Conservation (phyloP, 2,888 invertebrate species). For the Lasioglossum villosulum region DNA sequence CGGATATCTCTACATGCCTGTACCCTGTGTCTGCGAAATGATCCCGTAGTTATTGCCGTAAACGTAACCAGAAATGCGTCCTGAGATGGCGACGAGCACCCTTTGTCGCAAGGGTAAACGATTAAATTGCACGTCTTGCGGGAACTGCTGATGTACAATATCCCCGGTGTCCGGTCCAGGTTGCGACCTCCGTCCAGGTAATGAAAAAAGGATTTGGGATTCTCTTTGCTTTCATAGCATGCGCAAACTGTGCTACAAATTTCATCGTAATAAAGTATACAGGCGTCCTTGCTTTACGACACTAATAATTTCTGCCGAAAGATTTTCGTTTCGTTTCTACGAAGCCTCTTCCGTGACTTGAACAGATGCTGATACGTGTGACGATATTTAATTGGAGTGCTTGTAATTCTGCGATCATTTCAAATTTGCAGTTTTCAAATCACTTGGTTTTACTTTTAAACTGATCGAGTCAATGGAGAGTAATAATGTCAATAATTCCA, state of each 20-base stretch:
- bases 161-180: slow-evolving; percentile 70
- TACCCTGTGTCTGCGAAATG: slow-evolving; percentile 56
- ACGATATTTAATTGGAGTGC: not conserved
- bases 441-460: not conserved
- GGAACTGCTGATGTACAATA: slow-evolving; percentile 68
- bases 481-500: no score
- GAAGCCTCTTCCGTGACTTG: not conserved
- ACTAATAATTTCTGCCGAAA: not conserved
- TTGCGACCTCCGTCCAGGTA: slow-evolving; percentile 57
- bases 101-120: slow-evolving; percentile 71
- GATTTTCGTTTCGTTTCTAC: not conserved
- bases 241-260: not conserved
- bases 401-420: not conserved
- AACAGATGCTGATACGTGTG: not conserved
- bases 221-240: slow-evolving; percentile 29
- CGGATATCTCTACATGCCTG: slow-evolving; percentile 37
- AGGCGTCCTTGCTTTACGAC: not conserved
- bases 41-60: slow-evolving; percentile 61
- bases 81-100: slow-evolving; percentile 53
- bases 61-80: slow-evolving; percentile 69
- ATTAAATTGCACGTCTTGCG: slow-evolving; percentile 70
- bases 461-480: no score
- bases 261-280: not conserved
- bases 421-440: not conserved
- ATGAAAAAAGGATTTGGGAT: slow-evolving; percentile 60